phyloP scores from a whole-genome alignment of 2,797 vertebrate genomes.

The Arctocebus calabarensis region DNA sequence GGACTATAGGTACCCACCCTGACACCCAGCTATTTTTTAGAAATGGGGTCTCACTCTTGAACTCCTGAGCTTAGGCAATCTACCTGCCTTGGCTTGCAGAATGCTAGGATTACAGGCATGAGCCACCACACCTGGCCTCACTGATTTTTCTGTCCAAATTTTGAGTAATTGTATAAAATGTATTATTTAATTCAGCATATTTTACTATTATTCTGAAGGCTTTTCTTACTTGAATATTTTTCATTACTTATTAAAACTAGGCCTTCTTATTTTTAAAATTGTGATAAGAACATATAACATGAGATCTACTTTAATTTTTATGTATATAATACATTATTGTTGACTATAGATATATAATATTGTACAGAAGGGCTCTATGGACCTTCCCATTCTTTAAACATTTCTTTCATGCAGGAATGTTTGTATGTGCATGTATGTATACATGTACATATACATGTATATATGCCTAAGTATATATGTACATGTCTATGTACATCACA shows the following conservation, averaged over 20 bases:
- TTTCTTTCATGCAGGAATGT: slow-evolving; percentile 11
- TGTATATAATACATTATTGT: not conserved
- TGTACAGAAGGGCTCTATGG: not conserved
- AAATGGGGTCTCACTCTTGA: too few relatives aligned
- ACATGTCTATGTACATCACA: not conserved
- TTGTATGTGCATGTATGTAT: not conserved
- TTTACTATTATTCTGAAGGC: slow-evolving; percentile 26
- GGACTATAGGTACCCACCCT: too few relatives aligned
- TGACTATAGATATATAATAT: not conserved
- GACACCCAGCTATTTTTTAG: too few relatives aligned
- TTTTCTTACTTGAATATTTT: not conserved
- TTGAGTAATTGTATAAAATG: slow-evolving; percentile 26
- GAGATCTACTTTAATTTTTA: not conserved
- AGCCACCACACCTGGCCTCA: too few relatives aligned
- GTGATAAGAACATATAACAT: not conserved
- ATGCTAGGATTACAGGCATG: too few relatives aligned
- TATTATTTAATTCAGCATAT: not conserved
- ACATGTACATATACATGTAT: not conserved
- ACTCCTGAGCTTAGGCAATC: too few relatives aligned
- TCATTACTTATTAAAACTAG: slow-evolving; percentile 18
- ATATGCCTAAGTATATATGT: not conserved
- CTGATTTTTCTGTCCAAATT: not conserved
- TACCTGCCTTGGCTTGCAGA: too few relatives aligned
- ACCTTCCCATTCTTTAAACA: not conserved
- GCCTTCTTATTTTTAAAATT: not conserved